A percentile compares a stretch with the other conserved stretches of the same genome.
These are phyloP conservation scores for Morinoia aosen DNA, from an alignment of 2,888 invertebrate genomes.

Conservation along the genomic window DNA sequence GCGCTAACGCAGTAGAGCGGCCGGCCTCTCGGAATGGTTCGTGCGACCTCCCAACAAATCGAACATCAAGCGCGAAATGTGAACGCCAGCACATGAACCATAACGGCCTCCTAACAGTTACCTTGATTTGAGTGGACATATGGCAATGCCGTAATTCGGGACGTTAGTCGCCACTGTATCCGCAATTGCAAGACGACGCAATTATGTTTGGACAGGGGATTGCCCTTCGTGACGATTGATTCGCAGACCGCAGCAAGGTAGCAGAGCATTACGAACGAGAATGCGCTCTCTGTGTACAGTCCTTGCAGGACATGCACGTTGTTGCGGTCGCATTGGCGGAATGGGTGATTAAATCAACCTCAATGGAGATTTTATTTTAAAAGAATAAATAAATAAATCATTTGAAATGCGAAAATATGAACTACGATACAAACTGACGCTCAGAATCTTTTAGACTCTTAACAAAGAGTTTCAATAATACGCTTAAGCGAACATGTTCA, in stretches of 20 bases:
- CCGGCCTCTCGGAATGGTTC: neutral
- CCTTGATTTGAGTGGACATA: slow-evolving; percentile 18
- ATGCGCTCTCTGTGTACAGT: neutral
- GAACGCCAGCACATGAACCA: slow-evolving; percentile 14
- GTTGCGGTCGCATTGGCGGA: neutral
- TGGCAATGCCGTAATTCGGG: neutral
- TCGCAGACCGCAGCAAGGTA: neutral
- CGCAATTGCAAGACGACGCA: neutral
- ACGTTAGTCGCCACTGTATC: neutral
- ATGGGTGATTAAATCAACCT: neutral
- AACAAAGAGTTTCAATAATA: no score
- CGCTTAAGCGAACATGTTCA: neutral
- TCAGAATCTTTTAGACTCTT: no score
- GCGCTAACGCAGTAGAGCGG: neutral
- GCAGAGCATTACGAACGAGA: neutral
- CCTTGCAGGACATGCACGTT: neutral
- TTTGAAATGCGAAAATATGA: neutral
- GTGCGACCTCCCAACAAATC: neutral
- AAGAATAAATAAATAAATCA: neutral
- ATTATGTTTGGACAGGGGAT: neutral
- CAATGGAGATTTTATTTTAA: neutral
- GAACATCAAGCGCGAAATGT: neutral
- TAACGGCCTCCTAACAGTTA: slow-evolving; percentile 21
- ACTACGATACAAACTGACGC: neutral
- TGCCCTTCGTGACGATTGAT: neutral